Percentiles rank a stretch among this genome's conserved stretches.
These are phyloP conservation scores for Adrianichthys oophorus DNA, from an alignment of 2,797 vertebrate genomes.

Conservation along the genomic window DNA sequence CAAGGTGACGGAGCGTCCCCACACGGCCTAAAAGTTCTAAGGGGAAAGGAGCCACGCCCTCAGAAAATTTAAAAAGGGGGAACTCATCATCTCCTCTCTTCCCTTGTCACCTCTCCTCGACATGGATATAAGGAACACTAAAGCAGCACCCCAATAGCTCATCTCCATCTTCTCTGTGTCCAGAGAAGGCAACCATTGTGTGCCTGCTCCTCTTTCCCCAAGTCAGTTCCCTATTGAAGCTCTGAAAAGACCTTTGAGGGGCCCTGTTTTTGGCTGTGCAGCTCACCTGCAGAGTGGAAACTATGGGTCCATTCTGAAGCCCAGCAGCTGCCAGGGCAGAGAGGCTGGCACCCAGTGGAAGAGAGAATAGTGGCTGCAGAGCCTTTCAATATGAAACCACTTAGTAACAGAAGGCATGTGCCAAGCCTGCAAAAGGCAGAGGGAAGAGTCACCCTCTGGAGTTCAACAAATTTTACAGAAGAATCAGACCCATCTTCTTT, in stretches of 20 bases:
- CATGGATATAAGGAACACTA: slow-evolving; percentile 73
- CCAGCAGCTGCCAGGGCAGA: slow-evolving; percentile 89
- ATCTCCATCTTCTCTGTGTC: slow-evolving; percentile 81
- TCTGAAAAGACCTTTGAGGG: slow-evolving; percentile 86
- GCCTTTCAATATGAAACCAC: slow-evolving; percentile 86
- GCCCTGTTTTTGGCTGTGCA: slow-evolving; percentile 84
- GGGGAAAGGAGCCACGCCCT: slow-evolving; percentile 58
- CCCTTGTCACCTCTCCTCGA: slow-evolving; percentile 68
- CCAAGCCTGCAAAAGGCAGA: slow-evolving; percentile 82
- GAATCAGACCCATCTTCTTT: slow-evolving; percentile 48
- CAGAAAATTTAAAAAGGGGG: slow-evolving; percentile 43
- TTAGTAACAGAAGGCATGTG: slow-evolving; percentile 90
- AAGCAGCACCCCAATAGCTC: slow-evolving; percentile 76
- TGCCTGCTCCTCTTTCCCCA: slow-evolving; percentile 75
- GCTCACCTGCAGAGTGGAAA: slow-evolving; percentile 86
- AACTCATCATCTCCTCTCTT: slow-evolving; percentile 72
- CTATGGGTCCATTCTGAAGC: slow-evolving; percentile 83
- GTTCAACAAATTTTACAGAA: slow-evolving; percentile 78
- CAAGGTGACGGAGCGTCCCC: slow-evolving; percentile 64
- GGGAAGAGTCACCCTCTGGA: slow-evolving; percentile 82
- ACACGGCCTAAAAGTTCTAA: slow-evolving; percentile 17
- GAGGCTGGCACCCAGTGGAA: slow-evolving; percentile 85
- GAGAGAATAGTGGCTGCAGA: slow-evolving; percentile 79
- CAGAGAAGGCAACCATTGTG: slow-evolving; percentile 85
- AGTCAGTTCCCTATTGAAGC: slow-evolving; percentile 85